Evolutionary conservation across 2,888 invertebrate genomes (phyloP), one percentile per base, ranked within the genome.

Genomic region (Drosophila mettleri): DNA sequence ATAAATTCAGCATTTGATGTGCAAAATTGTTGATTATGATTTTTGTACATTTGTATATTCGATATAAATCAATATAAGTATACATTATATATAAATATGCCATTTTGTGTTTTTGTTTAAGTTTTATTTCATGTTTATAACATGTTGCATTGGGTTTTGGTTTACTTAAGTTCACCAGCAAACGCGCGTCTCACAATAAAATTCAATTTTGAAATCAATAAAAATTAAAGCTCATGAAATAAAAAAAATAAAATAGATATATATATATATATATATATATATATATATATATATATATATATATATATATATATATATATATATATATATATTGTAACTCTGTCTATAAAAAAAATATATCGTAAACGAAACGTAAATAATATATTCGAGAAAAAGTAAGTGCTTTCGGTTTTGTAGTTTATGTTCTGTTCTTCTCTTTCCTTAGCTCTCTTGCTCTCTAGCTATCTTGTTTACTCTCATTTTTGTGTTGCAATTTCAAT

Each of bases 401-500:
- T 82, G 82, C 85, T 67, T 87, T 86, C 66, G 74, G 89, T 80
- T 45, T 82, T 69, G 86, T 88, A 86, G 69, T 67, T 69, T 71
- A 36, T 67, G 71, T 79, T 88, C 59, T 61, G 73, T 80, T 74
- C 55, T 58, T 43, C 55, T 71, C 41, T 68, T 39, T 69, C 51
- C 54, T 24, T 48, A 33, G 49, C 24, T 74, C 34, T 65, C 36
- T 62, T 55, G 46, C 18, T 54, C 18, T 54, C 33, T 54, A 24
- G 53, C 27, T 48, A 16, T 43, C 49, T 57, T 10, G 49, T 16
- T 66, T 24, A 60, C 20, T 36, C 45, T 65, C 36, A 39, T 84
- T 77, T 59, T 65, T 45, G 69, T 77, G 84, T 66, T 80, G 54
- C 69, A 71, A 68, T 78, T 74, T 69, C 16, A 58, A 68, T 77